Conservation (phyloP, 2,888 invertebrate genomes). For the Aphidius colemani region DNA sequence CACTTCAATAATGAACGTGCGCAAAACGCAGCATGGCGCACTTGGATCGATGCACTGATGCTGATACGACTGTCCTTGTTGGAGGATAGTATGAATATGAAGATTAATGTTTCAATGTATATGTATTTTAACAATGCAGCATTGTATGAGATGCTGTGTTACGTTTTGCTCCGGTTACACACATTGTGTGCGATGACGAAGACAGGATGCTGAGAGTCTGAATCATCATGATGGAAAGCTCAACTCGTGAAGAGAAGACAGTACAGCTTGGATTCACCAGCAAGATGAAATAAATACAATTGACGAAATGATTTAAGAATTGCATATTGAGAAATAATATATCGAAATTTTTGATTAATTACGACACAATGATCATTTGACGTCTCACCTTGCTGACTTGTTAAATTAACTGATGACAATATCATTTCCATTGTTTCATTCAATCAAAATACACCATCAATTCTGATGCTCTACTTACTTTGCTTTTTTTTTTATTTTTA, state of each 20-base stretch:
- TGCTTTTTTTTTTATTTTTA: constrained; percentile 7
- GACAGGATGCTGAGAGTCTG: too few relatives aligned
- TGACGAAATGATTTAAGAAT: neutral
- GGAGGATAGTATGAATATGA: constrained; percentile 8
- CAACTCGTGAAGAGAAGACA: too few relatives aligned
- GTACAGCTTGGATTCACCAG: neutral
- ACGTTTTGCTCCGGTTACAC: too few relatives aligned
- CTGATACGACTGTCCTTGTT: constrained; percentile 30
- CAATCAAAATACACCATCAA: constrained; percentile 5
- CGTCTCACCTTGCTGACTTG: constrained; percentile 20
- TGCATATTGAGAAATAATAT: neutral
- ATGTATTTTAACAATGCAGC: neutral
- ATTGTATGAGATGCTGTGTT: too few relatives aligned
- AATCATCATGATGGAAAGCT: too few relatives aligned
- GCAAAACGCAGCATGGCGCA: constrained; percentile 45
- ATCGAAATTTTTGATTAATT: constrained; percentile 27
- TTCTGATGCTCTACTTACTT: constrained; percentile 4
- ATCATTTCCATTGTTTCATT: constrained; percentile 14
- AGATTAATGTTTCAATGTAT: neutral
- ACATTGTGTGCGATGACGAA: too few relatives aligned
- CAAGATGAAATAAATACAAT: neutral
- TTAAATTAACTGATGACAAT: constrained; percentile 12
- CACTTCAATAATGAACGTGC: constrained; percentile 57
- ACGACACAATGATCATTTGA: constrained; percentile 23
- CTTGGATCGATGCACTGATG: constrained; percentile 51